phyloP scores from a whole-genome alignment of 2,888 invertebrate species.

The Ochropacha duplaris region DNA sequence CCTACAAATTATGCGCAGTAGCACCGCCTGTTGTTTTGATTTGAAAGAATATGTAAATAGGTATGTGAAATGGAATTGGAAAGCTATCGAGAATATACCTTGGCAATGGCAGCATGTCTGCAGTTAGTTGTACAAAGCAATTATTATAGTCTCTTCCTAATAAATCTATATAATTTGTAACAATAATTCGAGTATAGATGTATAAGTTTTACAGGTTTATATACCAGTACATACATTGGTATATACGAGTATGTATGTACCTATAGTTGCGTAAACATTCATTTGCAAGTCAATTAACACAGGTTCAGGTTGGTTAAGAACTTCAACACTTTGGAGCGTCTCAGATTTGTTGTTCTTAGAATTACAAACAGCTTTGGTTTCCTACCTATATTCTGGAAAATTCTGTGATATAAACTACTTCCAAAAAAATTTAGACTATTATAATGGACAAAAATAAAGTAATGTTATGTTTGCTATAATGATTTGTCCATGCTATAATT shows the following conservation, averaged over 20 bases:
- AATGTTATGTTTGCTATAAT: not conserved
- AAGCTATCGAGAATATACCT: not conserved
- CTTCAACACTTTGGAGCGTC: slow-evolving; percentile 21
- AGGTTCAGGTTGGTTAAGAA: slow-evolving; percentile 50
- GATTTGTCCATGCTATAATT: not conserved
- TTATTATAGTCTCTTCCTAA: not conserved
- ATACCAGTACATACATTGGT: not conserved
- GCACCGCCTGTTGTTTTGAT: slow-evolving; percentile 18
- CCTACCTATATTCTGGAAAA: not conserved
- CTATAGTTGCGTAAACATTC: slow-evolving; percentile 35
- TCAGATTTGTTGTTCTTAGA: not conserved
- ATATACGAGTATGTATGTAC: not conserved
- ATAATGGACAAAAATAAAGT: not conserved
- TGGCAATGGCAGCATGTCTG: slow-evolving; percentile 11
- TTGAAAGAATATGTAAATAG: slow-evolving; percentile 11
- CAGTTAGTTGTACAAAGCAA: slow-evolving; percentile 7
- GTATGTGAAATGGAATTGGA: slow-evolving; percentile 14
- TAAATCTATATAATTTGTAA: too few relatives aligned
- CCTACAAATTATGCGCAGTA: slow-evolving; percentile 27
- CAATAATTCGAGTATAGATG: too few relatives aligned
- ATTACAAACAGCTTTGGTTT: not conserved
- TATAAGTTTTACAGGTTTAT: slow-evolving; percentile 31
- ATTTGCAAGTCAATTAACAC: slow-evolving; percentile 61
- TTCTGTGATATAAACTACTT: not conserved
- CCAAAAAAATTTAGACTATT: not conserved